Evolutionary conservation across 2,113 vertebrate species (phyloP).

Genomic region (Brienomyrus longianalis): DNA sequence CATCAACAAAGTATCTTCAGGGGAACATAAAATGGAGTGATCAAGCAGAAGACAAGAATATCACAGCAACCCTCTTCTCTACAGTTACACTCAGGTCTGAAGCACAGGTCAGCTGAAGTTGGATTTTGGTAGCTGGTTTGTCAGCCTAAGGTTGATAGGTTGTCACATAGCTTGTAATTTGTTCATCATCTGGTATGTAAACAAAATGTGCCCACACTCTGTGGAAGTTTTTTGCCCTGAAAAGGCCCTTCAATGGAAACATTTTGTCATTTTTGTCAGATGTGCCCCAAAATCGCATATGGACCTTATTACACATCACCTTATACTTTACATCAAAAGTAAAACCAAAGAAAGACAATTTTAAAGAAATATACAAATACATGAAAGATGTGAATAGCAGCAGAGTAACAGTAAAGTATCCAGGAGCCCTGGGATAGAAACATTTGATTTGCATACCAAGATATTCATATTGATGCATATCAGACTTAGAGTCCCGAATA

Average conservation of each 20-base stretch:
- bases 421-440: neutral
- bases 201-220: neutral
- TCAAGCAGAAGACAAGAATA: neutral
- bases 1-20: conserved; percentile 10
- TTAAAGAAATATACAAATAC: neutral
- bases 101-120: neutral
- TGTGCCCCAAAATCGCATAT: neutral
- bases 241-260: neutral
- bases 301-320: neutral
- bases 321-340: neutral
- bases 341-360: neutral
- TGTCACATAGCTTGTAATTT: neutral
- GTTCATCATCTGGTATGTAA: neutral
- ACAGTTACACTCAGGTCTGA: neutral
- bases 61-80: neutral
- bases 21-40: neutral
- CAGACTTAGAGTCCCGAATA: neutral
- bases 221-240: neutral
- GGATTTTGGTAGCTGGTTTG: neutral
- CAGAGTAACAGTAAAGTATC: neutral
- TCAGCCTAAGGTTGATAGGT: neutral
- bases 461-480: neutral
- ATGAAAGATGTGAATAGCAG: neutral
- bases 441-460: neutral
- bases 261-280: neutral